Base-by-base conservation (phyloP, 2,888 invertebrate genomes). In the Brenthis ino region DNA sequence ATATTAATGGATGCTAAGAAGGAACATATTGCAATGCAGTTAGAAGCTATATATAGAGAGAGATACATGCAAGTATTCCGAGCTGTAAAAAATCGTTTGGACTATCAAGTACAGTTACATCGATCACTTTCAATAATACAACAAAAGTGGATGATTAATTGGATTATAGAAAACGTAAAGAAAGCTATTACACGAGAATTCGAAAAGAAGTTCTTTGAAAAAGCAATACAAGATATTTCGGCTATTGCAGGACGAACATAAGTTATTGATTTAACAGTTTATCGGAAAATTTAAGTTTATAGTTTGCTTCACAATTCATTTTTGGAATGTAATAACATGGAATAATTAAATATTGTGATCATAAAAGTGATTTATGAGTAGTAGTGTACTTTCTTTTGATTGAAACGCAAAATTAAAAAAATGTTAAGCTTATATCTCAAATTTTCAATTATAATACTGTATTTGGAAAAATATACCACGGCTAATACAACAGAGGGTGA, bases 71-170 rank as follows among this genome's bases (percentile, higher is more conserved):
- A 84, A 12, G 94, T 94, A 0, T 93, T 94, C 76, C 78, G 77
- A 16, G 87, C 87, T 72, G 95, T 97, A 0, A 97, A 95, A 86
- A 95, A 94, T 72, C 95, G 97, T 28, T 93, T 98, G 89, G 98
- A 99, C 83, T 99, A 97, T 85, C 98, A 99, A 86, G 94, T 97
- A 5, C 98, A 98, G 83, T 94, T 95, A 74, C 94, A 96, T 79
- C 95, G 94, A 77, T 93, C 96, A 43, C 96, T 96, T 82, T 94
- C 95, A 57, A 95, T 96, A 76, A 94, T 99, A 74, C 95, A 96
- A 73, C 99, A 99, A 85, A 97, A 96, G 84, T 98, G 99, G 93
- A 97, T 99, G 96, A 96, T 97, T 57, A 95, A 96, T 80, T 99
- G 98, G 97, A 96, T 99, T 77, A 95, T 98, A 54, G 91, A 94